Evolutionary conservation across 2,888 invertebrate species (phyloP).

Genomic region (Selenia dentaria): DNA sequence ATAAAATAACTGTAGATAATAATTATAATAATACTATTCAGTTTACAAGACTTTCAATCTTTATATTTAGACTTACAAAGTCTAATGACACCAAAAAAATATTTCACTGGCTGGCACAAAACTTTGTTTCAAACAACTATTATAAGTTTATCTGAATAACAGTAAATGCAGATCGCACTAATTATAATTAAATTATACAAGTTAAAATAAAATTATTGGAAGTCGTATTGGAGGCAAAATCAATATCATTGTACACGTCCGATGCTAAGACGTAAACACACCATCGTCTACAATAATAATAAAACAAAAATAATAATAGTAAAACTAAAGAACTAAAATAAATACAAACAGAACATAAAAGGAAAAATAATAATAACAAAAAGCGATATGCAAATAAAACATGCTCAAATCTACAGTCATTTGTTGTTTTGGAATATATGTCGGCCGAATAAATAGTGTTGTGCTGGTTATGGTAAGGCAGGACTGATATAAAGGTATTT

Average conservation of each 20-base stretch:
- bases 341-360: slow-evolving; percentile 82
- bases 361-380: slow-evolving; percentile 60
- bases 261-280: slow-evolving; percentile 54
- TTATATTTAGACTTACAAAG: slow-evolving; percentile 56
- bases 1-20: slow-evolving; percentile 83
- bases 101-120: slow-evolving; percentile 78
- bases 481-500: slow-evolving; percentile 64
- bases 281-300: slow-evolving; percentile 60
- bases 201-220: slow-evolving; percentile 79
- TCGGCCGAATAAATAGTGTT: slow-evolving; percentile 51
- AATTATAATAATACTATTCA: slow-evolving; percentile 83
- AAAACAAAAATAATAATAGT: slow-evolving; percentile 67
- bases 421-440: slow-evolving; percentile 36
- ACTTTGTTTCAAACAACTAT: slow-evolving; percentile 71
- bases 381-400: slow-evolving; percentile 79
- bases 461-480: slow-evolving; percentile 48
- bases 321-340: slow-evolving; percentile 80
- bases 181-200: slow-evolving; percentile 80
- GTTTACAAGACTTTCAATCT: slow-evolving; percentile 77
- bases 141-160: slow-evolving; percentile 76
- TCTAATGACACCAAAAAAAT: slow-evolving; percentile 57
- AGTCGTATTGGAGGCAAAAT: slow-evolving; percentile 78
- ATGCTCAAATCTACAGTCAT: slow-evolving; percentile 44
- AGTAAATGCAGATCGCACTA: slow-evolving; percentile 81
- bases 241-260: slow-evolving; percentile 60